These are phyloP conservation scores for Eurois occulta DNA, from an alignment of 2,888 invertebrate genomes.

Conservation along the genomic window DNA sequence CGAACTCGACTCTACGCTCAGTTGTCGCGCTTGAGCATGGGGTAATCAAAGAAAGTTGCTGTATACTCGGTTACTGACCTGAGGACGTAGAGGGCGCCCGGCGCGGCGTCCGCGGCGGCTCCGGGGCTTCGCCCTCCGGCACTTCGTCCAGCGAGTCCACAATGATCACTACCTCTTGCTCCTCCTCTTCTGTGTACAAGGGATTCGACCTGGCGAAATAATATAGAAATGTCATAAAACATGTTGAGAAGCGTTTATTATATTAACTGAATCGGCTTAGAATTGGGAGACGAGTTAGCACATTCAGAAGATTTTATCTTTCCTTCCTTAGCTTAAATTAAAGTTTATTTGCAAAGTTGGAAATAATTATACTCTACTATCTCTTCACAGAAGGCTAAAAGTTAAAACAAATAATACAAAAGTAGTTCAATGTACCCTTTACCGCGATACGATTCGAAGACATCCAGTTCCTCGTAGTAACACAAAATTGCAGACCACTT, in stretches of 20 bases:
- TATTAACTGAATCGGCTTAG: no score
- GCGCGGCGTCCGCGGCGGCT: slow-evolving; percentile 79
- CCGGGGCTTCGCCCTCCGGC: slow-evolving; percentile 73
- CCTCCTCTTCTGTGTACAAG: slow-evolving; percentile 86
- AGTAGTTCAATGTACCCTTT: slow-evolving; percentile 14
- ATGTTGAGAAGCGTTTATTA: background rate
- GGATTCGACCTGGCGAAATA: slow-evolving; percentile 83
- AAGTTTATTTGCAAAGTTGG: background rate
- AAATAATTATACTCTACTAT: background rate
- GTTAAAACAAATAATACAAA: background rate
- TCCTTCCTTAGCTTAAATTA: background rate
- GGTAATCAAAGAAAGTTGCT: background rate
- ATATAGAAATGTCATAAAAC: background rate
- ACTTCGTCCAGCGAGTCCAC: slow-evolving; percentile 85
- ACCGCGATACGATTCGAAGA: slow-evolving; percentile 7
- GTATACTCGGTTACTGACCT: slow-evolving; percentile 71
- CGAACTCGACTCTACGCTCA: background rate
- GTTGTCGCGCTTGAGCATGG: background rate
- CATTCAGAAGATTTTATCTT: background rate
- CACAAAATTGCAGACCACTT: slow-evolving; percentile 15
- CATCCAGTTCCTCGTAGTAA: slow-evolving; percentile 40
- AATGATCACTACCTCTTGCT: slow-evolving; percentile 88
- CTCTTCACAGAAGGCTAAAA: background rate
- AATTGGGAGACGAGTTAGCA: no score
- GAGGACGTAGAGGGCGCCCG: slow-evolving; percentile 87